A percentile compares a stretch with the other conserved stretches of the same genome.
phyloP scores from a whole-genome alignment of 2,888 invertebrate species.

The Drosophila meridiana region DNA sequence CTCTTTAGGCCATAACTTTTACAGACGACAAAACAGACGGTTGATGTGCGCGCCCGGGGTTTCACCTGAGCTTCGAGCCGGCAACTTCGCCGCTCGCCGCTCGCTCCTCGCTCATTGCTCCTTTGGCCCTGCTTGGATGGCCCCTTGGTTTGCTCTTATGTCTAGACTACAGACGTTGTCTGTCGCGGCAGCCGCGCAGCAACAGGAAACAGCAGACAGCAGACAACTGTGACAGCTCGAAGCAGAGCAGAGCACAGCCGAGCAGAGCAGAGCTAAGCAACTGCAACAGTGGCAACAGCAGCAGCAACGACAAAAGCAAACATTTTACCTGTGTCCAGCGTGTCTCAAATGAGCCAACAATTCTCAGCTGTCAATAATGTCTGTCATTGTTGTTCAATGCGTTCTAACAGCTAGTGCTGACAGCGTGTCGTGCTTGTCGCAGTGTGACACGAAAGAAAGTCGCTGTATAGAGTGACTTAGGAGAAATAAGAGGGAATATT shows the following conservation, averaged over 20 bases:
- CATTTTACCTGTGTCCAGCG: constrained; percentile 60
- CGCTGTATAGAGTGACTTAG: not conserved
- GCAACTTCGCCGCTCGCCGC: not conserved
- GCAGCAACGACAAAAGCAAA: constrained; percentile 46
- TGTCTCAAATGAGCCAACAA: constrained; percentile 73
- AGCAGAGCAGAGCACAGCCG: constrained; percentile 53
- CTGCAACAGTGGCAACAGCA: constrained; percentile 59
- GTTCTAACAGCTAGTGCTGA: constrained; percentile 12
- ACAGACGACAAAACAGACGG: constrained; percentile 61
- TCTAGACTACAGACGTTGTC: constrained; percentile 76
- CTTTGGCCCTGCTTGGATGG: not conserved
- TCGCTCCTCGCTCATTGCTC: not conserved
- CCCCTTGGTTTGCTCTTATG: constrained; percentile 70
- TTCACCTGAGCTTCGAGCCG: constrained; percentile 68
- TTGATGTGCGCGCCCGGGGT: constrained; percentile 62
- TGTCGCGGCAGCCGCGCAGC: constrained; percentile 58
- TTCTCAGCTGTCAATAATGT: constrained; percentile 81
- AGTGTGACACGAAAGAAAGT: constrained; percentile 17
- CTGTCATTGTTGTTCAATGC: constrained; percentile 55
- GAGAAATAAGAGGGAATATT: not conserved
- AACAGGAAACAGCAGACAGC: constrained; percentile 77
- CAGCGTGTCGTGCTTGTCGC: constrained; percentile 6
- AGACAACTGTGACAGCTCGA: constrained; percentile 79
- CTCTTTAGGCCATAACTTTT: constrained; percentile 69
- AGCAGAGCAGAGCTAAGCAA: constrained; percentile 26